phyloP scores from a whole-genome alignment of 2,113 vertebrate genomes.

The Alaudala cheleensis region DNA sequence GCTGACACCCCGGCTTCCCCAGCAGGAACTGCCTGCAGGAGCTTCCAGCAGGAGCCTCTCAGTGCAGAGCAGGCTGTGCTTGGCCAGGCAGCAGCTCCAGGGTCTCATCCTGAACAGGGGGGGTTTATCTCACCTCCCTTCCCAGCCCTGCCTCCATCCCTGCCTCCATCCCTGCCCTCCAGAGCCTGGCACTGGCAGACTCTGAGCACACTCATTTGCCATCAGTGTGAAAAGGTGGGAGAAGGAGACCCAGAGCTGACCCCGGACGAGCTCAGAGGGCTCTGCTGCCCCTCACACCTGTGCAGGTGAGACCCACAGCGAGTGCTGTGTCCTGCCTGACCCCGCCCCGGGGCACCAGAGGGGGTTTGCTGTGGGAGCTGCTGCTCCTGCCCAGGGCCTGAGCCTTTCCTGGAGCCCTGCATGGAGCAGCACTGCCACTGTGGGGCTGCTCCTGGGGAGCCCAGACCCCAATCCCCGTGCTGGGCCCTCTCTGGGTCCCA shows the following conservation, averaged over 20 bases:
- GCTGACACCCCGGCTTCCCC: neutral
- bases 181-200: neutral
- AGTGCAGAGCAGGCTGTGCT: neutral
- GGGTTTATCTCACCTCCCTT: neutral
- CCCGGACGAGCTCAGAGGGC: neutral
- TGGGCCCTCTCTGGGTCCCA: neutral
- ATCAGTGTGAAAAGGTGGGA: neutral
- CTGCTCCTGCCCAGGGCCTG: neutral
- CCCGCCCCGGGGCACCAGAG: neutral
- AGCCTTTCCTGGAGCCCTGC: neutral
- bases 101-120: accelerated
- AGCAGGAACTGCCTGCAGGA: neutral
- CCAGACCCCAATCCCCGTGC: neutral
- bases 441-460: no score
- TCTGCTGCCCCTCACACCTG: neutral
- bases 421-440: no score
- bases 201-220: neutral
- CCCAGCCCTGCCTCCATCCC: neutral
- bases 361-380: neutral
- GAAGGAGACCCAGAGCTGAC: neutral
- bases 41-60: neutral
- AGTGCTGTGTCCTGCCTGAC: accelerated
- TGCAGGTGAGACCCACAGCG: accelerated
- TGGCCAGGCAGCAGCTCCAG: neutral
- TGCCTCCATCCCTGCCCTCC: neutral